These are phyloP conservation scores for Lycorma delicatula DNA, from an alignment of 1,140 invertebrate genomes.

Conservation along the genomic window DNA sequence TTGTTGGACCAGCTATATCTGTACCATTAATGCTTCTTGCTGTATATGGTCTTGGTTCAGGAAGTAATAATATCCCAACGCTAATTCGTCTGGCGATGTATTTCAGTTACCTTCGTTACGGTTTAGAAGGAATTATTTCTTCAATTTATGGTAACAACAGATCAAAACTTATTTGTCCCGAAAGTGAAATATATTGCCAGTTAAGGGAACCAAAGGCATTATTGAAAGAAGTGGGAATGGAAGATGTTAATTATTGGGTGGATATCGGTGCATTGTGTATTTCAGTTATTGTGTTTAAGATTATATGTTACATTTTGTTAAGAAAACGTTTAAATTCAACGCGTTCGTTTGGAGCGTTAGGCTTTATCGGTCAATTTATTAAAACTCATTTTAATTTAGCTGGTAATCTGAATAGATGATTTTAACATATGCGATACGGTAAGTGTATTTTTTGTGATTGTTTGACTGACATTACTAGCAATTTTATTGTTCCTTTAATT, in stretches of 20 bases:
- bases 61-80: constrained; percentile 51
- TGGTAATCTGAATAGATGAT: neutral
- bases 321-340: constrained; percentile 54
- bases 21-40: constrained; percentile 68
- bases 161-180: constrained; percentile 53
- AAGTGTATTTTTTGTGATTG: too few relatives aligned
- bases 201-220: constrained; percentile 41
- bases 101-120: constrained; percentile 73
- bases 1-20: constrained; percentile 60
- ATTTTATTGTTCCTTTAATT: too few relatives aligned
- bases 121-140: constrained; percentile 66
- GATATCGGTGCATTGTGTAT: constrained; percentile 46
- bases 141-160: constrained; percentile 69
- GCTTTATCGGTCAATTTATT: constrained; percentile 47
- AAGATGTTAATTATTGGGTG: constrained; percentile 49
- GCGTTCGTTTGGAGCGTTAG: constrained; percentile 52
- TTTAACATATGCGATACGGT: too few relatives aligned
- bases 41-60: constrained; percentile 63
- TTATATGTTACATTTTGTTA: constrained; percentile 52
- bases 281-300: constrained; percentile 49
- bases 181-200: constrained; percentile 55
- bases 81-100: constrained; percentile 65
- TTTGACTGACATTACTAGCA: too few relatives aligned
- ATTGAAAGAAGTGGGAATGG: constrained; percentile 43
- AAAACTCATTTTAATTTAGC: constrained; percentile 47